phyloP scores from a whole-genome alignment of 2,113 vertebrate species.

The Epinephelus fuscoguttatus region DNA sequence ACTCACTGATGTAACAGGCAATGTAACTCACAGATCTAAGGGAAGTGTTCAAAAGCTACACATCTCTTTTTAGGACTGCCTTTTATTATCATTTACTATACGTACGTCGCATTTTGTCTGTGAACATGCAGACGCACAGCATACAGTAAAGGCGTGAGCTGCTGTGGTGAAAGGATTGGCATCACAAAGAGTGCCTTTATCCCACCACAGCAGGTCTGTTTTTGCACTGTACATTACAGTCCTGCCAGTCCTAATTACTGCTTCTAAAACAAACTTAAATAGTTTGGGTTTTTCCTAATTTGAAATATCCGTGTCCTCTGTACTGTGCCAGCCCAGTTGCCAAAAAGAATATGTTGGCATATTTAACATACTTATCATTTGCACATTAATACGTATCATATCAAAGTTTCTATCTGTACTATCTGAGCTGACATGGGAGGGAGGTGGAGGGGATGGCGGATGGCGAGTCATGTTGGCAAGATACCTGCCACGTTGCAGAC shows the following conservation, averaged over 20 bases:
- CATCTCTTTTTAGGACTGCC: constrained; percentile 37
- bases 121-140: constrained; percentile 16
- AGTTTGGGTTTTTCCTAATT: constrained; percentile 8
- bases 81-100: constrained; percentile 45
- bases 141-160: constrained; percentile 2
- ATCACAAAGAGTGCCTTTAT: not conserved
- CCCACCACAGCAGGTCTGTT: constrained; percentile 4
- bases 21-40: constrained; percentile 57
- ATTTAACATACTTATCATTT: too few relatives aligned
- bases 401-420: too few relatives aligned
- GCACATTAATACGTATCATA: too few relatives aligned
- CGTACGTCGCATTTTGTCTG: constrained; percentile 19
- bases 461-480: too few relatives aligned
- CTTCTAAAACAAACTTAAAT: not conserved
- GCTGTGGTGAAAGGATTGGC: not conserved
- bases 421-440: too few relatives aligned
- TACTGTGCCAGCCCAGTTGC: not conserved
- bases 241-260: constrained; percentile 3
- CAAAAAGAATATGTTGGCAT: too few relatives aligned
- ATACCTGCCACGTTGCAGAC: too few relatives aligned
- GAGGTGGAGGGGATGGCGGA: too few relatives aligned
- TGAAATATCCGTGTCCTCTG: not conserved
- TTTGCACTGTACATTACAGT: not conserved
- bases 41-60: constrained; percentile 59
- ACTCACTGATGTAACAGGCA: constrained; percentile 76